These are phyloP conservation scores for Tachysurus fulvidraco DNA, from an alignment of 2,113 vertebrate species.

Conservation along the genomic window DNA sequence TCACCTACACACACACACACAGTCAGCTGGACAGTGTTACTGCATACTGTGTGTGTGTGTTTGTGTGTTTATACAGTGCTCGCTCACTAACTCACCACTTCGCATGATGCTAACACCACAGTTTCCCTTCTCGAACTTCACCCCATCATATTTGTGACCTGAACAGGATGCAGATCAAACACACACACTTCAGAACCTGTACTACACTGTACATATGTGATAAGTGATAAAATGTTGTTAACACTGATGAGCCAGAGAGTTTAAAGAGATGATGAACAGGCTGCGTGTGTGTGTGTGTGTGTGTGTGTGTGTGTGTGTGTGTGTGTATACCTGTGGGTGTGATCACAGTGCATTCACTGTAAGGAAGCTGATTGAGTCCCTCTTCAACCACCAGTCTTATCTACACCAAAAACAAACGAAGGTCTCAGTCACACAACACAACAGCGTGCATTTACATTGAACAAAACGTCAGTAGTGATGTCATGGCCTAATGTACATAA, in stretches of 20 bases:
- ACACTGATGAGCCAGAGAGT: neutral
- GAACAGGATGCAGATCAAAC: conserved; percentile 51
- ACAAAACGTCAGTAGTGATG: neutral
- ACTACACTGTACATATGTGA: no score
- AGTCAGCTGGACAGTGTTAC: neutral
- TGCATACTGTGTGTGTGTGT: neutral
- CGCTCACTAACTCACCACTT: conserved; percentile 80
- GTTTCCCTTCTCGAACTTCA: conserved; percentile 97
- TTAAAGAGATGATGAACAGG: neutral
- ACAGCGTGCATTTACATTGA: neutral
- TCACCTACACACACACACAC: conserved; percentile 75
- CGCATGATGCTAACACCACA: conserved; percentile 99
- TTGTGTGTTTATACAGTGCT: neutral
- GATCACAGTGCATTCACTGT: conserved; percentile 93
- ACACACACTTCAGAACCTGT: neutral
- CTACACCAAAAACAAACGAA: conserved; percentile 63
- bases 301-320: neutral
- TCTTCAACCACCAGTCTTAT: conserved; percentile 98
- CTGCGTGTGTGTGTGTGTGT: no score
- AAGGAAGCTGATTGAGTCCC: conserved; percentile 95
- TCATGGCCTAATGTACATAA: neutral
- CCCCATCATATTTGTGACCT: conserved; percentile 98
- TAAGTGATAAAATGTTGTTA: neutral
- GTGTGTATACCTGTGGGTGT: conserved; percentile 87
- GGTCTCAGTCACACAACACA: neutral